Evolutionary conservation across 2,113 vertebrate species (phyloP), one percentile per base, ranked within the genome.

Genomic region (Neofelis nebulosa): DNA sequence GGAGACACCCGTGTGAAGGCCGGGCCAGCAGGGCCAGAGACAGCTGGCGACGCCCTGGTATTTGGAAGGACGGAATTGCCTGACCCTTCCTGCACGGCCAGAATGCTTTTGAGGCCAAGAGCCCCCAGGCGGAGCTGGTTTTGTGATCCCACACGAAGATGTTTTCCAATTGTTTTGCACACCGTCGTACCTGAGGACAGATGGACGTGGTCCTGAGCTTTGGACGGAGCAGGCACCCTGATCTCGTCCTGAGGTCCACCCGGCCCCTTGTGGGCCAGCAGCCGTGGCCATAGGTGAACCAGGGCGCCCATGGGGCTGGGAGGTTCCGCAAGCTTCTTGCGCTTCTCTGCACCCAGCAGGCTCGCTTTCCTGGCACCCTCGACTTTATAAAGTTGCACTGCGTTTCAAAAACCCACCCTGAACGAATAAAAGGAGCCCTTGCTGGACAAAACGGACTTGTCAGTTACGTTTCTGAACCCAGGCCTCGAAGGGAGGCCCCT

Each of bases 1-100:
- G 21, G 99, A 99, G 97, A 99, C 99, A 3, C 99, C 99, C 0
- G 99, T 99, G 97, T 99, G 99, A 99, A 97, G 83, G 1, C 4
- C 31, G 1, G 1, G n/a, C 45, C 31, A 5, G 3, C 41, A 1
- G 29, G 6, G 65, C 94, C 78, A 88, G 89, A 80, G 95, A 81
- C 86, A 66, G 74, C 48, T 94, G 93, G 85, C 2, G 9, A 19
- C 38, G 57, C 80, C 65, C 88, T 50, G 85, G 84, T 4, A 0
- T 90, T 63, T 25, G 69, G 96, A 79, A 94, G 94, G 91, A 91
- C 6, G 71, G 95, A 66, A 36, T 65, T 76, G 14, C 83, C 50
- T 0, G 38, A 80, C 52, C 66, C 41, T 95, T 94, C 84, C 88
- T 23, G 48, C 95, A 91, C 0, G 33, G 88, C 98, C 96, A 85